Evolutionary conservation across 2,113 vertebrate species (phyloP).

Genomic region (Corythornis madagascariensis): DNA sequence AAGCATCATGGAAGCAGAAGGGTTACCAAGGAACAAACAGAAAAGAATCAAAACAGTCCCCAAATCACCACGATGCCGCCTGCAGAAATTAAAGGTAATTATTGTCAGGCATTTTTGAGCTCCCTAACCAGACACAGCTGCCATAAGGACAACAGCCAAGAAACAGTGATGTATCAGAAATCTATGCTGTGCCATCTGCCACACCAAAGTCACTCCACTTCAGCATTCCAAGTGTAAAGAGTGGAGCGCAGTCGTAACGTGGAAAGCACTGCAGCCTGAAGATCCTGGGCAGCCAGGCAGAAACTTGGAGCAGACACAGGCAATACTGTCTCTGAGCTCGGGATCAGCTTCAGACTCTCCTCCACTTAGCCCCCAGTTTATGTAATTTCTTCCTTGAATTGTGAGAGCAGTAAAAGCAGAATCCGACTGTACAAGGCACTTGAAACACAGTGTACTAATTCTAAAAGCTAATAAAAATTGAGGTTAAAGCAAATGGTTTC

Average conservation of each 20-base stretch:
- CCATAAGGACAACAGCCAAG: constrained; percentile 42
- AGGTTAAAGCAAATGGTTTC: neutral
- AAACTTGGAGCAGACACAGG: accelerated
- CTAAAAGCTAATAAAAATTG: neutral
- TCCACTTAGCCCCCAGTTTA: neutral
- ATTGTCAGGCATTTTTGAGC: constrained; percentile 35
- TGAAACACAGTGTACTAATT: neutral
- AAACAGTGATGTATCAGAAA: constrained; percentile 18
- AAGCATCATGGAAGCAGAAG: neutral
- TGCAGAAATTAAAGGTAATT: constrained; percentile 62
- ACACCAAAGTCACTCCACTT: constrained; percentile 25
- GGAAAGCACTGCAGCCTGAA: neutral
- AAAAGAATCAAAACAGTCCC: neutral
- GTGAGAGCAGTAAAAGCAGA: neutral
- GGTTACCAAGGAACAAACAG: neutral
- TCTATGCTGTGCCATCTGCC: constrained; percentile 58
- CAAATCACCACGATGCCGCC: neutral
- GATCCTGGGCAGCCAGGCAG: neutral
- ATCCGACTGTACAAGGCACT: neutral
- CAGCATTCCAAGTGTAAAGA: neutral
- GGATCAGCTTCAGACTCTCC: neutral
- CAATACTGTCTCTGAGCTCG: neutral
- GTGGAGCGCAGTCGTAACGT: neutral
- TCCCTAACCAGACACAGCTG: constrained; percentile 59
- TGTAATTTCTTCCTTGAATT: neutral